Evolutionary conservation across 2,888 invertebrate genomes (phyloP).

Genomic region (Platynereis dumerilii): DNA sequence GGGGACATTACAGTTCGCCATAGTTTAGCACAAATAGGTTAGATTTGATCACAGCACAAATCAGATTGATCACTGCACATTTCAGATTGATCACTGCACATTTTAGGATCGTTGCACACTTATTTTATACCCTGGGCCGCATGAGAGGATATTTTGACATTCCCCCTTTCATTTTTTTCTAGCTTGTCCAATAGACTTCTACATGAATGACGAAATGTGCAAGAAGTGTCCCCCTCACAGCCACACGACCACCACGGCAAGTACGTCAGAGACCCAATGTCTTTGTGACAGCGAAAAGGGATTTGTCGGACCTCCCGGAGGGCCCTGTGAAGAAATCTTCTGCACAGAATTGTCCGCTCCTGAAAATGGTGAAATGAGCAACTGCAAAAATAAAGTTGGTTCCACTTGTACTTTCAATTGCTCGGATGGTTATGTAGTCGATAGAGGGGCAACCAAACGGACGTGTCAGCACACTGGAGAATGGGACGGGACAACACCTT

Average conservation of each 20-base stretch:
- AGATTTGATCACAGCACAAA: no score
- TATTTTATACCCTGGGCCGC: no score
- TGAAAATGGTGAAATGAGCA: background rate
- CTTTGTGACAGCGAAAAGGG: background rate
- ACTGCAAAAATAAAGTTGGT: background rate
- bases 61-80: no score
- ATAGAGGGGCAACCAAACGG: background rate
- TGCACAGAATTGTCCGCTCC: background rate
- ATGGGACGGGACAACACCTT: background rate
- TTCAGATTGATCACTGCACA: no score
- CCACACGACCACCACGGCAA: background rate
- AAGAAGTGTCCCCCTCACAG: background rate
- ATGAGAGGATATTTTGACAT: no score
- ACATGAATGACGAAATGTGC: background rate
- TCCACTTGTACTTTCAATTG: background rate
- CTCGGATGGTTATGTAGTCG: background rate
- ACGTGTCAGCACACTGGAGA: constrained; percentile 1
- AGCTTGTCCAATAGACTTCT: constrained; percentile 1
- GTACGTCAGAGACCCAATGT: background rate
- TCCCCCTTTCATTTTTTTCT: no score
- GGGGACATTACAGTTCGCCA: no score
- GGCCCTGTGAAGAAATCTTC: constrained; percentile 1
- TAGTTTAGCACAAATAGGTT: no score
- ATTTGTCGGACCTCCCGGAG: background rate
- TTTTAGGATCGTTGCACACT: no score